Evolutionary conservation across 1,140 invertebrate species (phyloP).

Genomic region (Bombus cullumanus): DNA sequence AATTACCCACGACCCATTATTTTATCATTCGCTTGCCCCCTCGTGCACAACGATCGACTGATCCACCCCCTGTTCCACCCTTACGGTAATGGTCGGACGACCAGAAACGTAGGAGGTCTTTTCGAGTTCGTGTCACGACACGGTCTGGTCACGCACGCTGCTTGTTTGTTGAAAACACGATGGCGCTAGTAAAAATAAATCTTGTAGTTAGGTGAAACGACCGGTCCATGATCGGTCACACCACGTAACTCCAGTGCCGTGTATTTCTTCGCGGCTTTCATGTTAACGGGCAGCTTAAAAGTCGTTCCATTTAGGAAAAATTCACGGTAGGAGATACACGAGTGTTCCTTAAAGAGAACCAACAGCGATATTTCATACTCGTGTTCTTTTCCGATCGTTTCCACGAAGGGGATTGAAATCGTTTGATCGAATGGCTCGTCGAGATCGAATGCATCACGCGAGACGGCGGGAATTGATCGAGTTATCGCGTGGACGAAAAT

Average conservation of each 20-base stretch:
- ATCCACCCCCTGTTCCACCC: conserved; percentile 8
- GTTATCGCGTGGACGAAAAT: conserved; percentile 40
- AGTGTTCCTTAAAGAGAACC: neutral
- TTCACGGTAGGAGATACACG: neutral
- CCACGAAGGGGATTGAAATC: neutral
- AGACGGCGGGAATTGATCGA: conserved; percentile 29
- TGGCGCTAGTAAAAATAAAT: conserved; percentile 28
- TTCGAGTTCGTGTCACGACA: conserved; percentile 60
- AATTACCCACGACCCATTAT: conserved; percentile 51
- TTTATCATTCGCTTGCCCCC: conserved; percentile 58
- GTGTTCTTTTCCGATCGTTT: neutral
- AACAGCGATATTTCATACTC: neutral
- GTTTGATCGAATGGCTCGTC: neutral
- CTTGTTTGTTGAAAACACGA: conserved; percentile 40
- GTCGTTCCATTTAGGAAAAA: neutral
- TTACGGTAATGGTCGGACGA: conserved; percentile 17
- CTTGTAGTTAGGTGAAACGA: neutral
- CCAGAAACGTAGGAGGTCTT: conserved; percentile 34
- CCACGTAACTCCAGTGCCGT: neutral
- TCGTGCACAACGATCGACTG: conserved; percentile 22
- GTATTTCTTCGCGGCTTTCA: neutral
- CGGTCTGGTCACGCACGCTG: conserved; percentile 53
- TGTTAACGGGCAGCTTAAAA: neutral
- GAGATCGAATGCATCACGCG: conserved; percentile 16
- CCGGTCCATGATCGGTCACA: neutral